These are phyloP conservation scores for Nebria brevicollis DNA, from an alignment of 2,888 invertebrate genomes.

Conservation along the genomic window DNA sequence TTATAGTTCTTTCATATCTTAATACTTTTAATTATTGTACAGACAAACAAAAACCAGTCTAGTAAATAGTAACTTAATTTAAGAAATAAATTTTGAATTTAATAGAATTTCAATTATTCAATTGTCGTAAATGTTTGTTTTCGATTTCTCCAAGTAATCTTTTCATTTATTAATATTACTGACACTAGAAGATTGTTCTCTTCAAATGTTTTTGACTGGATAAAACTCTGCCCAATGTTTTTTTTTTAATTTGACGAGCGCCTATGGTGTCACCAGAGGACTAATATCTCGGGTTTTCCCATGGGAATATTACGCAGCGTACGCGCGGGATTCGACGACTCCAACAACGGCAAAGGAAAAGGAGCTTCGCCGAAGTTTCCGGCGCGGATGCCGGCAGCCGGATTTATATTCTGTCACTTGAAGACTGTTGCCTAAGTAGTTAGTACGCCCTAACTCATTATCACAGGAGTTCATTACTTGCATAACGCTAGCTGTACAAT, in stretches of 20 bases:
- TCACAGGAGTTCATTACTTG: constrained; percentile 43
- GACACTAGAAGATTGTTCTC: too few species aligned
- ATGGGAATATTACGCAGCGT: background rate
- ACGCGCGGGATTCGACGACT: background rate
- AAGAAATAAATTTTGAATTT: too few species aligned
- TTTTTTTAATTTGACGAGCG: background rate
- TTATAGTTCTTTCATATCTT: too few species aligned
- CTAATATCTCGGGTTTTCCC: background rate
- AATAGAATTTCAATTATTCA: too few species aligned
- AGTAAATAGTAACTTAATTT: too few species aligned
- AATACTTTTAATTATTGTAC: too few species aligned
- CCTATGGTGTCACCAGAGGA: background rate
- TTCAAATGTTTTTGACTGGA: too few species aligned
- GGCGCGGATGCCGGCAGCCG: constrained; percentile 16
- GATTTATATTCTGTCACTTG: constrained; percentile 43
- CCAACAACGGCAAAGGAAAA: background rate
- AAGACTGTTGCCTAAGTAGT: constrained; percentile 44
- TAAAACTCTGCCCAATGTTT: background rate
- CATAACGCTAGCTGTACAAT: constrained; percentile 35
- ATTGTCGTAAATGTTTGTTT: too few species aligned
- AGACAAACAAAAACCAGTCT: too few species aligned
- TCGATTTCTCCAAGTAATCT: too few species aligned
- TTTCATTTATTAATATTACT: too few species aligned
- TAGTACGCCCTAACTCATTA: constrained; percentile 43
- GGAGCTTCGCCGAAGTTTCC: constrained; percentile 16